Evolutionary conservation across 2,113 vertebrate species (phyloP).

Genomic region (Dascyllus trimaculatus): DNA sequence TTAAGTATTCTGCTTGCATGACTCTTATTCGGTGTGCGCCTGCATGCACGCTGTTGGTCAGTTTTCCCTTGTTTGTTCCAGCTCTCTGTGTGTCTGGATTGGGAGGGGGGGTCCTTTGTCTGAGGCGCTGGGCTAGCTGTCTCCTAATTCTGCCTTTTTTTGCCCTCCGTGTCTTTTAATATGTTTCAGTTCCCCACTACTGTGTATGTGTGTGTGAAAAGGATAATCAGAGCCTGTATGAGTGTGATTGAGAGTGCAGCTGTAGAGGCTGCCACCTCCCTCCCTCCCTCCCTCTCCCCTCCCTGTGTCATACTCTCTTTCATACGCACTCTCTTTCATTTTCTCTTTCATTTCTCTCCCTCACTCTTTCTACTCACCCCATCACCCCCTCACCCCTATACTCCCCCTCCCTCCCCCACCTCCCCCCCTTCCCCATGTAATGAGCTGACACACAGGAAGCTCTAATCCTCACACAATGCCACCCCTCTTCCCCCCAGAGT

Average conservation of each 20-base stretch:
- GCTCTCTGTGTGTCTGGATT: constrained; percentile 61
- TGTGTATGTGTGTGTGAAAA: constrained; percentile 73
- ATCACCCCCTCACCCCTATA: constrained; percentile 49
- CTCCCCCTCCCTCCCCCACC: constrained; percentile 58
- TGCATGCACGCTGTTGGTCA: constrained; percentile 48
- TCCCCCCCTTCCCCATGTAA: constrained; percentile 78
- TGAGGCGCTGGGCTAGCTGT: constrained; percentile 59
- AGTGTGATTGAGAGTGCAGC: constrained; percentile 86
- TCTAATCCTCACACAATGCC: constrained; percentile 86
- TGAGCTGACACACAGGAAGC: constrained; percentile 88
- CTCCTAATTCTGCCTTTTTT: constrained; percentile 77
- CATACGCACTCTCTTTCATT: constrained; percentile 83
- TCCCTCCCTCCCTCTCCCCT: constrained; percentile 50
- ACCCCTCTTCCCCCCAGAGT: constrained; percentile 76
- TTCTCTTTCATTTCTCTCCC: constrained; percentile 85
- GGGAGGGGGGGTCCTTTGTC: constrained; percentile 72
- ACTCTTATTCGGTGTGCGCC: constrained; percentile 42
- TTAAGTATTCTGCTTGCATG: constrained; percentile 71
- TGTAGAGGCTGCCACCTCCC: constrained; percentile 78
- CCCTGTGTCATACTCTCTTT: constrained; percentile 84
- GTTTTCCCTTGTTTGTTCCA: constrained; percentile 66
- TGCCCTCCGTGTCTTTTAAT: constrained; percentile 78
- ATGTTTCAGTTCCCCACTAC: constrained; percentile 77
- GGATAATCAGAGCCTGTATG: constrained; percentile 82
- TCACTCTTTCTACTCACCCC: constrained; percentile 77